phyloP scores from a whole-genome alignment of 1,140 invertebrate genomes.

The Thaumatotibia leucotreta region DNA sequence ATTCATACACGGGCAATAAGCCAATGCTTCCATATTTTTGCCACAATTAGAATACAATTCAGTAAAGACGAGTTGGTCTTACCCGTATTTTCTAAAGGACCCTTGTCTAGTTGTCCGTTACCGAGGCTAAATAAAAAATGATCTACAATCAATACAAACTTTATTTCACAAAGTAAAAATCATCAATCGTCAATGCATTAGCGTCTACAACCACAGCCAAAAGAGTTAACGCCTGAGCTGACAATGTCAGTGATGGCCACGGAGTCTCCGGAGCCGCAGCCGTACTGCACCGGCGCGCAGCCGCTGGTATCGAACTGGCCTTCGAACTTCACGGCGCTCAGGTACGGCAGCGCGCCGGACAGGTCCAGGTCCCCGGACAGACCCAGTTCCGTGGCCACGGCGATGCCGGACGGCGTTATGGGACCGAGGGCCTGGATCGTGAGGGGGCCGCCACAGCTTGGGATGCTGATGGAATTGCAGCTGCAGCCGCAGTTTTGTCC shows the following conservation, averaged over 20 bases:
- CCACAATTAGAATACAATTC: too few species aligned
- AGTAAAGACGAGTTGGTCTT: too few species aligned
- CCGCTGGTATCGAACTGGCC: neutral
- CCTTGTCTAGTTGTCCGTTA: too few species aligned
- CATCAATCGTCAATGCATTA: too few species aligned
- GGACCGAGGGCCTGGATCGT: neutral
- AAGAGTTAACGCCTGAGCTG: neutral
- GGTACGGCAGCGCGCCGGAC: slow-evolving; percentile 19
- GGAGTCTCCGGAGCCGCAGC: neutral
- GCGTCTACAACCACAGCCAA: neutral
- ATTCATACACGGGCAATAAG: too few species aligned
- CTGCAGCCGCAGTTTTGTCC: neutral
- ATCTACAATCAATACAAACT: too few species aligned
- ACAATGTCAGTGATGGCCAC: neutral
- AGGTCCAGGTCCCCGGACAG: slow-evolving; percentile 36
- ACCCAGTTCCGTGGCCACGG: slow-evolving; percentile 35
- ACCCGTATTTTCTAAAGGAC: too few species aligned
- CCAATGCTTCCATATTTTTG: too few species aligned
- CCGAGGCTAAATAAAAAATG: too few species aligned
- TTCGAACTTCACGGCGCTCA: slow-evolving; percentile 3
- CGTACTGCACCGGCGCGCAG: slow-evolving; percentile 15
- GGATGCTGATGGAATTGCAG: neutral
- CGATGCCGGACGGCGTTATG: slow-evolving; percentile 25
- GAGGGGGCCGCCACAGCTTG: neutral
- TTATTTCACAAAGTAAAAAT: too few species aligned